Evolutionary conservation across 1,140 invertebrate genomes (phyloP).

Genomic region (Pogonomyrmex californicus): DNA sequence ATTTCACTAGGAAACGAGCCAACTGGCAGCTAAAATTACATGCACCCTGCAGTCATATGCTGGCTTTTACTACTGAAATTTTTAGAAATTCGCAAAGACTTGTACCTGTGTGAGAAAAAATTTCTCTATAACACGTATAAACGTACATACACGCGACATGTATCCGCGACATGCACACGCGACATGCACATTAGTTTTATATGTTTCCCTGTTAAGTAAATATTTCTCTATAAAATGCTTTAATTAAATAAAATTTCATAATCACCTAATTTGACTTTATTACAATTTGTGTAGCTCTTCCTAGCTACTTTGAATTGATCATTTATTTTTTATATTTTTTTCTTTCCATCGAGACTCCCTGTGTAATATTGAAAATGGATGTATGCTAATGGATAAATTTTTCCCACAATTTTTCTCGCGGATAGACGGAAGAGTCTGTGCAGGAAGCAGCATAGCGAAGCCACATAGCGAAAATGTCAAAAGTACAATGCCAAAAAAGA

Average conservation of each 20-base stretch:
- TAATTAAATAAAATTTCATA: not conserved
- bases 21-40: constrained; percentile 15
- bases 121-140: not conserved
- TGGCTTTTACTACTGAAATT: constrained; percentile 26
- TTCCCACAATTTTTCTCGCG: constrained; percentile 2
- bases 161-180: not conserved
- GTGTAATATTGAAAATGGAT: constrained; percentile 20
- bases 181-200: not conserved
- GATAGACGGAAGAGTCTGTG: not conserved
- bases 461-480: not conserved
- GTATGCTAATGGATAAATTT: constrained; percentile 31
- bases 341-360: not conserved
- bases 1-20: not conserved
- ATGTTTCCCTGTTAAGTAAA: not conserved
- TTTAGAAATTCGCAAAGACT: not conserved
- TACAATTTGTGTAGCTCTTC: not conserved
- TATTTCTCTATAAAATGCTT: not conserved
- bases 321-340: constrained; percentile 1
- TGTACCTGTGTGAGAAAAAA: not conserved
- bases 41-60: not conserved
- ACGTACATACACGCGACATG: no score
- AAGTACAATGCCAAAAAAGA: not conserved
- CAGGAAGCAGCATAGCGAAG: not conserved
- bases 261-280: not conserved
- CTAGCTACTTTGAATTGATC: not conserved